Evolutionary conservation across 1,140 invertebrate genomes (phyloP).

Genomic region (Neotoxoptera formosana): DNA sequence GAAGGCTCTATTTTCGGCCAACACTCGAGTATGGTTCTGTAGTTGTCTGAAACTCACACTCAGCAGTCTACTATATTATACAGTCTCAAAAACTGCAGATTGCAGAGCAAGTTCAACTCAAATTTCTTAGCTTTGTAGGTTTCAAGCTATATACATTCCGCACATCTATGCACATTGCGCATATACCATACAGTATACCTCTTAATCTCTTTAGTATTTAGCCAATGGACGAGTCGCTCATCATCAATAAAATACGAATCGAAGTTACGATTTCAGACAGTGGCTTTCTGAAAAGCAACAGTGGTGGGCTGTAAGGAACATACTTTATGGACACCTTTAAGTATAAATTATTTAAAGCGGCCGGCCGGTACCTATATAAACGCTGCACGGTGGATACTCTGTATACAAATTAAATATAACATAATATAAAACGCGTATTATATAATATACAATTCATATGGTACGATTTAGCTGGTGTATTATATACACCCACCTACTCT

Average conservation of each 20-base stretch:
- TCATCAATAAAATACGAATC: neutral
- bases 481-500: neutral
- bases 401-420: neutral
- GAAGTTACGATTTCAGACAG: neutral
- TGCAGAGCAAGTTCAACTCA: neutral
- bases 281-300: neutral
- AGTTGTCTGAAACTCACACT: neutral
- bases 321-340: too few relatives aligned
- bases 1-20: too few relatives aligned
- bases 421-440: neutral
- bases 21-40: neutral
- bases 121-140: neutral
- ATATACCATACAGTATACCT: neutral
- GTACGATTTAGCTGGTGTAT: slow-evolving; percentile 4
- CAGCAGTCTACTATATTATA: neutral
- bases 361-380: neutral
- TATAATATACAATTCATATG: neutral
- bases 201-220: neutral
- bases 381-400: neutral
- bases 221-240: too few relatives aligned
- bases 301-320: too few relatives aligned
- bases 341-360: neutral
- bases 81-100: neutral
- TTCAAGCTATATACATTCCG: neutral
- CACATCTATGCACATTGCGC: too few relatives aligned